Conservation (phyloP, 2,797 vertebrate species). For the Enteromius anoplus region DNA sequence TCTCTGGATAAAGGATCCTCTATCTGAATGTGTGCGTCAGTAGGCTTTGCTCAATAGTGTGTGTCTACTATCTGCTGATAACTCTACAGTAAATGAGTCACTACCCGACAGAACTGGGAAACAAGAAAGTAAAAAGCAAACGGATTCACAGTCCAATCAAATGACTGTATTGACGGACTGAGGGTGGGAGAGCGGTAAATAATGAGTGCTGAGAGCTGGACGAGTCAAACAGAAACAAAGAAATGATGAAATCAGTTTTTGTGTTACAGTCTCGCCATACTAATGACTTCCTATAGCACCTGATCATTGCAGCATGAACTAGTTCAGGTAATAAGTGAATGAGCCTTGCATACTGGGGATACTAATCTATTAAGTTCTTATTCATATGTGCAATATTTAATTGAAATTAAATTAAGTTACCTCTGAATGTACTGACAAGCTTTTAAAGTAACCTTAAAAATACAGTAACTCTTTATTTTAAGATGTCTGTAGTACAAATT, state of each 20-base stretch:
- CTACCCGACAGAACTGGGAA: not conserved
- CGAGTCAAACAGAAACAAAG: not conserved
- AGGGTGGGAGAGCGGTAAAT: slow-evolving; percentile 1
- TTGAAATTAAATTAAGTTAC: not conserved
- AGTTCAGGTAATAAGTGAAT: not conserved
- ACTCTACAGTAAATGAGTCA: slow-evolving; percentile 29
- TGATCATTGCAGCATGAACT: not conserved
- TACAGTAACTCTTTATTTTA: not conserved
- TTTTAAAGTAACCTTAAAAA: not conserved
- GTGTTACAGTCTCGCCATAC: not conserved
- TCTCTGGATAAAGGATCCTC: slow-evolving; percentile 36
- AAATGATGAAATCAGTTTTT: not conserved
- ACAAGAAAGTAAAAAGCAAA: not conserved
- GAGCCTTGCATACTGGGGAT: not conserved
- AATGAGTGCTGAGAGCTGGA: not conserved
- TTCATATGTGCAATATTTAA: not conserved
- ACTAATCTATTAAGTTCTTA: not conserved
- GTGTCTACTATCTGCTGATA: slow-evolving; percentile 5
- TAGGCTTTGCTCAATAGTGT: not conserved
- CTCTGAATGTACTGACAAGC: not conserved
- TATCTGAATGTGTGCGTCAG: slow-evolving; percentile 34
- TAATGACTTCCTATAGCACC: not conserved
- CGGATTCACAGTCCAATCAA: not conserved
- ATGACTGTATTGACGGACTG: not conserved
- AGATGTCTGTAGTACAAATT: too few relatives aligned